phyloP scores from a whole-genome alignment of 1,140 invertebrate genomes.

The Drosophila parabipectinata region DNA sequence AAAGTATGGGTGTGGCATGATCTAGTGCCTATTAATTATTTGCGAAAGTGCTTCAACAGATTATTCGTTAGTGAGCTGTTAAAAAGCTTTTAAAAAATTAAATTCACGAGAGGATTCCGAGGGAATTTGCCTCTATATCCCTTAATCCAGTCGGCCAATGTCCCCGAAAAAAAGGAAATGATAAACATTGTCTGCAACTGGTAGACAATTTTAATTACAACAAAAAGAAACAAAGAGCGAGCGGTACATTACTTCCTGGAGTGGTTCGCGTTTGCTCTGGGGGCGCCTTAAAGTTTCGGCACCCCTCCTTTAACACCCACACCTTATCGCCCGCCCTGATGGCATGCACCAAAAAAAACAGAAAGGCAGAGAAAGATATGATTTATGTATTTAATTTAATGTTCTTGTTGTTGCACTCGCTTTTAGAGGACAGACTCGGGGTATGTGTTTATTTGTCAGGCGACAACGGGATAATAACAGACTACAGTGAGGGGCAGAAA shows the following conservation, averaged over 20 bases:
- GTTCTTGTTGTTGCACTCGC: slow-evolving; percentile 53
- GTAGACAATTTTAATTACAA: slow-evolving; percentile 74
- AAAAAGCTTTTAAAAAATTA: neutral
- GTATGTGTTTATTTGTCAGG: slow-evolving; percentile 78
- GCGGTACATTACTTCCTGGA: slow-evolving; percentile 22
- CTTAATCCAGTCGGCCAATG: slow-evolving; percentile 43
- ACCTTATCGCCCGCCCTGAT: slow-evolving; percentile 46
- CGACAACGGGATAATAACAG: slow-evolving; percentile 79
- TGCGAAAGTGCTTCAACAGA: neutral
- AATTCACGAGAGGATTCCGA: neutral
- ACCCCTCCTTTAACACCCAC: slow-evolving; percentile 12
- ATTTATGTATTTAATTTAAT: slow-evolving; percentile 83
- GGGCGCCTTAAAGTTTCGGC: slow-evolving; percentile 31
- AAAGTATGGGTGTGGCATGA: slow-evolving; percentile 16
- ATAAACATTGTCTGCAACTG: slow-evolving; percentile 59
- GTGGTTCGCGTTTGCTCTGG: slow-evolving; percentile 12
- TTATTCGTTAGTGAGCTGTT: slow-evolving; percentile 1
- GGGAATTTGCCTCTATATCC: neutral
- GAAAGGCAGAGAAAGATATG: slow-evolving; percentile 51
- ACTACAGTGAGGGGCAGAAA: slow-evolving; percentile 32
- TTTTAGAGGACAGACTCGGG: slow-evolving; percentile 45
- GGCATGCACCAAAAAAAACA: slow-evolving; percentile 27
- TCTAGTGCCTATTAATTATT: slow-evolving; percentile 39
- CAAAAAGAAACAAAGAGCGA: slow-evolving; percentile 34
- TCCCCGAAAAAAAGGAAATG: slow-evolving; percentile 31